Evolutionary conservation across 2,797 vertebrate genomes (phyloP), one percentile per base, ranked within the genome.

Genomic region (Aldrovandia affinis): DNA sequence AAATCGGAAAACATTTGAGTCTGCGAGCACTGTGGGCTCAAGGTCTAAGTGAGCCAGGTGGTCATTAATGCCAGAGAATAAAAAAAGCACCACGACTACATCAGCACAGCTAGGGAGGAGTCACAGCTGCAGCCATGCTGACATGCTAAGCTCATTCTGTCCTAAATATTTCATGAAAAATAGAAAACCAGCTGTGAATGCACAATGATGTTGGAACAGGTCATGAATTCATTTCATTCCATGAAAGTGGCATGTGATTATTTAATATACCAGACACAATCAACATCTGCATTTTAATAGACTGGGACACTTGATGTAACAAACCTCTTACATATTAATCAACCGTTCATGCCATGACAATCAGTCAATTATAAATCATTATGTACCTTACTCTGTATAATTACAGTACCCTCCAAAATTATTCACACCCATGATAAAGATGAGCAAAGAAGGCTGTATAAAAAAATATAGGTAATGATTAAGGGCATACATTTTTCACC

Each of bases 151-250:
- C 86, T 89, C 65, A 39, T 83, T 42, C 82, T 84, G 83, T 63
- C 85, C 84, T 87, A 78, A 65, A 87, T 89, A 81, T 86, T 86
- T 87, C 59, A 88, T 83, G 55, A 65, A 83, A 88, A 87, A 85
- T 86, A 86, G 73, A 55, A 81, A 65, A 42, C 79, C 81, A 9
- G 15, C 50, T 5, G 78, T 28, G 50, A 79, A 79, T 79, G 44
- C 50, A 52, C 18, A n/a, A 18, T 5, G 28, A 79, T 54, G 50
- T 28, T 79, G 3, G 15, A 12, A 55, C 25, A 15, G 78, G 50
- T 28, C n/a, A 18, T 20, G 42, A 33, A 44, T 79, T 47, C 30
- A 4, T 0, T 9, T 6, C 28, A 2, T 78, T 30, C 25, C 15
- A 54, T 54, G 54, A 55, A 54, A 52, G 47, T 47, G 1, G 54